Base-by-base conservation (phyloP, 2,888 invertebrate species). In the Epiperipatus broadwayi region DNA sequence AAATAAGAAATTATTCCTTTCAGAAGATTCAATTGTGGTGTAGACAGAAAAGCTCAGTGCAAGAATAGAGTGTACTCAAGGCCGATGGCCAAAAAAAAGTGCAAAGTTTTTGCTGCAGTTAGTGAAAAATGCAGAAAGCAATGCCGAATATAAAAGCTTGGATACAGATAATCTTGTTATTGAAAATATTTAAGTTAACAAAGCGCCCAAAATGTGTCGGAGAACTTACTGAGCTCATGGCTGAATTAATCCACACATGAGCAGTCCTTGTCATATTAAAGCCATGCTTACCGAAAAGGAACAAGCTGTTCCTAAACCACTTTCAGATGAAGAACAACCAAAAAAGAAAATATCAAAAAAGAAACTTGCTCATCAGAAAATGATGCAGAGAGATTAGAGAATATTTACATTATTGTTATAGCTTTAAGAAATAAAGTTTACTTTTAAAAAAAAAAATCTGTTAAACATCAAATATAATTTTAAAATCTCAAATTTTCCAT, bases 41-140 rank as follows among this genome's bases (percentile, higher is more conserved):
- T 95, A 33, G 93, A 95, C 32, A 73, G 95, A 47, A 89, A 91
- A 58, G 87, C 95, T 39, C 93, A 93, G 64, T 68, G 68, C 51
- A 49, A 42, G 10, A 27, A 19, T 12, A 7, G 8, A 15, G 14
- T 31, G n/a, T n/a, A 85, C 87, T 50, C 95, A 95, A 65, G 95
- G 95, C 57, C 76, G 95, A 48, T 97, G 95, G 95, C 95, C 95
- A 41, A 84, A 87, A 65, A 97, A 97, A 64, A 93, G 93, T n/a
- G 93, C 93, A 12, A 87, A 93, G 59, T 93, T 93, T 63, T 68
- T 97, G 47, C 70, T 97, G 39, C 91, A 95, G 60, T 69, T 97
- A 43, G 65, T 97, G 55, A 84, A 85, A 62, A 97, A 95, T 65
- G 95, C 95, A 27, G 95, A 97, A 65, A 87, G 89, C 51, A 97